Base-by-base conservation (phyloP, 2,113 vertebrate species). In the Psilopogon haemacephalus region DNA sequence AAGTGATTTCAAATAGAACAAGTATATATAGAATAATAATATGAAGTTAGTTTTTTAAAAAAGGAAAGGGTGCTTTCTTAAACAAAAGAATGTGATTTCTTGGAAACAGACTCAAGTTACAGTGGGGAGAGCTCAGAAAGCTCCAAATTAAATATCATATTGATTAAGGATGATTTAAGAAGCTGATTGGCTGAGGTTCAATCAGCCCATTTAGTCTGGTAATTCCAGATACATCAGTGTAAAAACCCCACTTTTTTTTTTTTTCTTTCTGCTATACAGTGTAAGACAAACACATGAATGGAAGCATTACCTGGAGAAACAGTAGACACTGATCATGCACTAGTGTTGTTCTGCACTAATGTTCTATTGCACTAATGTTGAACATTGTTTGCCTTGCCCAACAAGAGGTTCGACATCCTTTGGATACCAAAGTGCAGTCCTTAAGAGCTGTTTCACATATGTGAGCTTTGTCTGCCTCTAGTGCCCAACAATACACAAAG, bases 401-500 rank as follows among this genome's bases (percentile, higher is more conserved):
- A 89, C 54, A 88, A 86, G 27, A 83, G 52, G 72, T 54, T 54
- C 62, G 77, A 48, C 11, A 15, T 46, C 81, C 60, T 37, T 54
- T 4, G 28, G 65, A 67, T 56, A 82, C 64, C 54, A 63, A 55
- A 85, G 40, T 46, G 68, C 38, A 44, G 55, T 63, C 62, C 50
- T 67, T 35, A 2, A 52, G 3, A 8, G 64, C 7, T 35, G 68
- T 27, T 85, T 98, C 97, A 99, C 94, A 98, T 97, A 42, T 98
- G 98, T 78, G 98, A 98, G 90, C 97, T 97, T 19, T 98, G 98
- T 17, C 98, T 98, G 73, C 98, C 98, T 68, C 99, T 97, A 27
- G 97, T 83, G 95, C 98, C 99, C 30, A 99, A 93, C 0, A 98
- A 99, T 8, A 98, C 96, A 0, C 98, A 98, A 88, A 99, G 98